A percentile compares a stretch with the other conserved stretches of the same genome.
Conservation (phyloP, 2,888 invertebrate species). For the Onthophagus sagittarius region DNA sequence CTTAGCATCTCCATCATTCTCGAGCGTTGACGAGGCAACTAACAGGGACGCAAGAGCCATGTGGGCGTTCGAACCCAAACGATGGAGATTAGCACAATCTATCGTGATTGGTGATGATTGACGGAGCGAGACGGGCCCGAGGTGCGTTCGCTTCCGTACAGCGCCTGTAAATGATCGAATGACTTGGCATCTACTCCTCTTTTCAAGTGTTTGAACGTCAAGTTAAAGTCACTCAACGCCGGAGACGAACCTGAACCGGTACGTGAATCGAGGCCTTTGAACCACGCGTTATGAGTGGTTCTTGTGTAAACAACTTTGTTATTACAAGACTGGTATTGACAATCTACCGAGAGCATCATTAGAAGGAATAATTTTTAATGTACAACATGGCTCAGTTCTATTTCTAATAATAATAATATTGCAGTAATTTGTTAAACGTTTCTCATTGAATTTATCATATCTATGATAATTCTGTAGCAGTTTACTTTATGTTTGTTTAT, state of each 20-base stretch:
- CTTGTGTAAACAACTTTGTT: background rate
- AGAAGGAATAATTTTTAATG: background rate
- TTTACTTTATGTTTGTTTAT: too few species aligned
- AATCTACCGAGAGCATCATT: background rate
- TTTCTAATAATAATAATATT: too few species aligned
- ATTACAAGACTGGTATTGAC: background rate
- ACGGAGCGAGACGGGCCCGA: conserved; percentile 7
- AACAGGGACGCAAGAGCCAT: conserved; percentile 17
- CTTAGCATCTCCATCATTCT: conserved; percentile 13
- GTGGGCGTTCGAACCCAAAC: conserved; percentile 16
- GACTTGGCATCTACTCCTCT: conserved; percentile 3
- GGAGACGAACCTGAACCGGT: conserved; percentile 2
- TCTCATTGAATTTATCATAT: too few species aligned
- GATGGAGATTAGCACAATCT: conserved; percentile 25
- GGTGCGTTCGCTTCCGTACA: conserved; percentile 6
- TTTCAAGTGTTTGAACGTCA: conserved; percentile 8
- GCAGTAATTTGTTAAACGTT: too few species aligned
- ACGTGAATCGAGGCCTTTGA: conserved; percentile 9
- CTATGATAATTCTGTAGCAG: too few species aligned
- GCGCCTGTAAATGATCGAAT: conserved; percentile 2
- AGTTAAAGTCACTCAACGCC: conserved; percentile 7
- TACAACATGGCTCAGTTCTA: too few species aligned
- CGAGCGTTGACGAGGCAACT: conserved; percentile 9
- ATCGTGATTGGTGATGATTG: conserved; percentile 26
- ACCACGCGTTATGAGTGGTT: background rate